Conservation (phyloP, 2,113 vertebrate species). For the Pyrgilauda ruficollis region DNA sequence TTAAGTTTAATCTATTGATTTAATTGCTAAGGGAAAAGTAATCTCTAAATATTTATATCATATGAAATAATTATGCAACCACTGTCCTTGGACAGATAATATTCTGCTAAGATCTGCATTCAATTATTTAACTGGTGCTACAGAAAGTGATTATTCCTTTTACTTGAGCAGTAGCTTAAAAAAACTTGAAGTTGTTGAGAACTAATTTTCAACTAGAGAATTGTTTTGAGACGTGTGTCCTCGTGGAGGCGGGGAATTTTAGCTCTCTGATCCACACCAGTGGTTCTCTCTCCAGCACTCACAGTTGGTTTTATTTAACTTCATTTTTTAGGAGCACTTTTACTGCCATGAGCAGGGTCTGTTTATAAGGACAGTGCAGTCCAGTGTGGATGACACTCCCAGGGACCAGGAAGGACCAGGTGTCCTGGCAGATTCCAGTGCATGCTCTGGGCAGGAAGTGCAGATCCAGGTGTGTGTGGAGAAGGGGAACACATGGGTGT, state of each 20-base stretch:
- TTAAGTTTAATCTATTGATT: not conserved
- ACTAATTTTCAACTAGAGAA: not conserved
- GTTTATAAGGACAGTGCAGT: not conserved
- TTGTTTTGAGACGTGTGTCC: not conserved
- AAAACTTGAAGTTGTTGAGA: not conserved
- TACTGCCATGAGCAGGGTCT: not conserved
- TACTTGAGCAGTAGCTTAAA: not conserved
- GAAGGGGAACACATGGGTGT: not conserved
- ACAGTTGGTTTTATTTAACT: not conserved
- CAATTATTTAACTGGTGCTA: not conserved
- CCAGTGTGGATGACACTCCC: not conserved
- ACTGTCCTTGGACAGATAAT: not conserved
- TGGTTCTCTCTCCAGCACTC: not conserved
- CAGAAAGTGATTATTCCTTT: not conserved
- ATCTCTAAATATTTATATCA: not conserved
- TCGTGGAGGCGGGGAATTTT: not conserved
- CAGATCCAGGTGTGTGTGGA: not conserved
- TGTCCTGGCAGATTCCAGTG: not conserved
- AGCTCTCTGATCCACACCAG: not conserved
- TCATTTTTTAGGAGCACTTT: not conserved
- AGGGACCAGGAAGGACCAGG: not conserved
- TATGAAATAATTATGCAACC: not conserved
- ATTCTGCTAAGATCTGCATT: not conserved
- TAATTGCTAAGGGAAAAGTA: not conserved
- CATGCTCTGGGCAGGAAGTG: not conserved